Conservation (phyloP, 2,888 invertebrate genomes). For the Penaeus monodon region DNA sequence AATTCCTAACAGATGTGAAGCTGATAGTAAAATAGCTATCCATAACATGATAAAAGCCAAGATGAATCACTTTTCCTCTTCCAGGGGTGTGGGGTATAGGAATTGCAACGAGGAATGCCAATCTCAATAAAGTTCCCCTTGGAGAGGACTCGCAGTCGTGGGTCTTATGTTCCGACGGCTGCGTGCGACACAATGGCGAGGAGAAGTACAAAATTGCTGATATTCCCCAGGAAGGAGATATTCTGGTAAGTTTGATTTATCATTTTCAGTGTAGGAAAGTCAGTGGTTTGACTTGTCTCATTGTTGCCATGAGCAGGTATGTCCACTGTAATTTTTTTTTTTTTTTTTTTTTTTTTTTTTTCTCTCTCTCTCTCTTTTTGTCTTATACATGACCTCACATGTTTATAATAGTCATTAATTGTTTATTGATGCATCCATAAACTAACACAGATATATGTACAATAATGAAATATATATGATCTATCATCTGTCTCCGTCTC, state of each 20-base stretch:
- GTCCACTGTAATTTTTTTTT: neutral
- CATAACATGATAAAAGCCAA: neutral
- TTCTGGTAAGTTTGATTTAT: constrained; percentile 75
- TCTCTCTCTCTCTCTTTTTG: no score
- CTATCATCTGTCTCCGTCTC: no score
- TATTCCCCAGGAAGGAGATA: constrained; percentile 91
- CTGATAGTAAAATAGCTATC: no score
- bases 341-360: neutral
- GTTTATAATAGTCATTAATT: no score
- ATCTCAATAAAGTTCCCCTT: constrained; percentile 80
- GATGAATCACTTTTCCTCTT: neutral
- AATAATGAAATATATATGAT: no score
- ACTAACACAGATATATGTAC: no score
- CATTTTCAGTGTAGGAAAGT: no score
- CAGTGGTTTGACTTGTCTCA: no score
- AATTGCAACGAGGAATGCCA: constrained; percentile 87
- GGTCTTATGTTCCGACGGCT: constrained; percentile 92
- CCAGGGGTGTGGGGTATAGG: constrained; percentile 91
- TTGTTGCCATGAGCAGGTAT: no score
- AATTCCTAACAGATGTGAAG: no score
- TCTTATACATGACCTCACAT: no score
- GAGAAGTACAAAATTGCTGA: constrained; percentile 79
- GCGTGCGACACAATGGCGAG: constrained; percentile 85
- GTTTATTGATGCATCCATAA: no score
- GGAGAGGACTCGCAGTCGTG: constrained; percentile 86